These are phyloP conservation scores for Fratercula arctica DNA, from an alignment of 2,797 vertebrate species.

Conservation along the genomic window DNA sequence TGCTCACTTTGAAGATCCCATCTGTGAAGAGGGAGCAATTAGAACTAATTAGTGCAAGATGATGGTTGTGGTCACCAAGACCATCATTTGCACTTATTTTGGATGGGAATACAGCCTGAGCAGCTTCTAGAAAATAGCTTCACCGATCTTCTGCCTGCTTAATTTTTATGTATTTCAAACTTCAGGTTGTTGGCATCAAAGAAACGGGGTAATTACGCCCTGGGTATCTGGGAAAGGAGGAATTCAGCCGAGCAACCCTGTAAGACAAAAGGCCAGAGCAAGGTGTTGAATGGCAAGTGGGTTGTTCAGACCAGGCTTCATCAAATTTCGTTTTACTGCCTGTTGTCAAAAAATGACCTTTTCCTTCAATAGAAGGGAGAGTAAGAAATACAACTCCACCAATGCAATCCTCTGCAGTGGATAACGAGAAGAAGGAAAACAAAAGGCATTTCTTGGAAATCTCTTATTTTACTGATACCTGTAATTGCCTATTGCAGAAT, in stretches of 20 bases:
- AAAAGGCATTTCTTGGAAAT: constrained; percentile 40
- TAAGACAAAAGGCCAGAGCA: background rate
- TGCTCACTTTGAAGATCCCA: background rate
- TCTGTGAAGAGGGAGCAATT: background rate
- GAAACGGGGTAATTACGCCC: background rate
- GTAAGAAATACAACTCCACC: background rate
- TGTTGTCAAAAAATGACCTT: background rate
- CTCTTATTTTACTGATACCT: background rate
- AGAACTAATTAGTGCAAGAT: background rate
- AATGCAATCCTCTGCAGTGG: background rate
- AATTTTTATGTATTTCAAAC: background rate
- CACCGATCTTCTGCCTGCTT: background rate
- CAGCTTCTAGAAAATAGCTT: background rate
- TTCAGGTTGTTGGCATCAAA: background rate
- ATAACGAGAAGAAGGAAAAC: background rate
- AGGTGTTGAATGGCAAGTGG: background rate
- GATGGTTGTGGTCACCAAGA: background rate
- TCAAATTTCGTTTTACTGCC: background rate
- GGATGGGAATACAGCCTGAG: background rate
- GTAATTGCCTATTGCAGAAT: background rate
- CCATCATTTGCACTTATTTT: background rate
- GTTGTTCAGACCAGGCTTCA: background rate
- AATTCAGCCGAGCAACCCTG: background rate
- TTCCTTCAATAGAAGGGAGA: background rate
- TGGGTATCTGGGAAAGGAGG: background rate